phyloP scores from a whole-genome alignment of 1,140 invertebrate genomes.

The Scylla paramamosain region DNA sequence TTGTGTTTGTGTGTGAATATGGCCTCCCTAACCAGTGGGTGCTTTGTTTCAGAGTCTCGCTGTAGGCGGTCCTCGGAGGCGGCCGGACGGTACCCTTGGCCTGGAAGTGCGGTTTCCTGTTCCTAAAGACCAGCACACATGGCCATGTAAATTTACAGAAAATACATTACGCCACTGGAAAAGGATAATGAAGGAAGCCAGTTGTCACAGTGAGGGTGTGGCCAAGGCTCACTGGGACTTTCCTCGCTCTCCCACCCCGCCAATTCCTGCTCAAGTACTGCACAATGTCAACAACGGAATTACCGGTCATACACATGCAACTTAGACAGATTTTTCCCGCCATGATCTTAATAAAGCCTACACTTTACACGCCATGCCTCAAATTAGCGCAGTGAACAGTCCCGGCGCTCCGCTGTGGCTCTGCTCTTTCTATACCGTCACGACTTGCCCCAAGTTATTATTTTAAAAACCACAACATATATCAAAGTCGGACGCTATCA shows the following conservation, averaged over 20 bases:
- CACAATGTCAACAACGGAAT: not conserved
- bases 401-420: not conserved
- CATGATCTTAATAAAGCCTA: not conserved
- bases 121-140: not conserved
- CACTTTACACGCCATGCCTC: not conserved
- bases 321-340: not conserved
- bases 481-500: not conserved
- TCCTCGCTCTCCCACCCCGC: not conserved
- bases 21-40: not conserved
- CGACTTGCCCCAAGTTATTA: not conserved
- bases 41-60: not conserved
- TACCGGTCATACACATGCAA: not conserved
- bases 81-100: not conserved
- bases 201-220: not conserved
- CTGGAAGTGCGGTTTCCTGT: slow-evolving; percentile 28
- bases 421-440: not conserved
- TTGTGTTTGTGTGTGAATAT: not conserved
- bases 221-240: not conserved
- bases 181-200: slow-evolving; percentile 17
- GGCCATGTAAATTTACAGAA: not conserved
- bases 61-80: not conserved
- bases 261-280: not conserved
- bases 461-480: not conserved
- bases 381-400: not conserved
- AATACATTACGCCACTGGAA: not conserved